Percentiles rank a stretch among this genome's conserved stretches.
phyloP scores from a whole-genome alignment of 2,888 invertebrate genomes.

The Augochlorella aurata region DNA sequence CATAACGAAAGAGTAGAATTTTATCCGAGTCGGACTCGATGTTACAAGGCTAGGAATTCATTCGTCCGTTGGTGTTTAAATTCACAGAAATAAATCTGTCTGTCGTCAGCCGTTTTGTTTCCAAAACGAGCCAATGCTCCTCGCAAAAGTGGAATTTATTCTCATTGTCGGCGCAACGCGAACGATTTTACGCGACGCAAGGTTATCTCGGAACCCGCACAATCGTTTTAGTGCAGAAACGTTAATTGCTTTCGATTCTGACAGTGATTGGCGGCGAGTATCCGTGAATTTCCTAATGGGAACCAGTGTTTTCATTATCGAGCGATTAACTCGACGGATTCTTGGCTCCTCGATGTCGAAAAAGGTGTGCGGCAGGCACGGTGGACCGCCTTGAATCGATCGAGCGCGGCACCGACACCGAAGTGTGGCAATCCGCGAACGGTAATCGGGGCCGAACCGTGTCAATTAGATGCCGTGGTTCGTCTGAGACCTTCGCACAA shows the following conservation, averaged over 20 bases:
- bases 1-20: too few relatives aligned
- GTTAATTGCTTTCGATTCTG: slow-evolving; percentile 3
- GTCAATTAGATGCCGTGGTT: slow-evolving; percentile 55
- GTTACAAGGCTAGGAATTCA: too few relatives aligned
- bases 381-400: slow-evolving; percentile 45
- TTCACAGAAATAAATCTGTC: too few relatives aligned
- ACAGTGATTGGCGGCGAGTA: neutral
- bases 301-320: slow-evolving; percentile 9
- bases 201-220: neutral
- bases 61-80: too few relatives aligned
- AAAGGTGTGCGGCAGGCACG: slow-evolving; percentile 1
- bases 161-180: neutral
- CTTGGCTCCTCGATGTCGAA: neutral
- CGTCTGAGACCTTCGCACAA: slow-evolving; percentile 50
- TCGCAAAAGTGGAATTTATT: neutral
- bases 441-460: slow-evolving; percentile 49
- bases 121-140: neutral
- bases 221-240: neutral
- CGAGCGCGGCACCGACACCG: slow-evolving; percentile 16
- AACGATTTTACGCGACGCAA: neutral
- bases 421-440: slow-evolving; percentile 35
- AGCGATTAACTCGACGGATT: neutral
- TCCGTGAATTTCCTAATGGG: slow-evolving; percentile 1
- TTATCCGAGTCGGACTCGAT: too few relatives aligned
- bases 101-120: neutral